phyloP scores from a whole-genome alignment of 2,888 invertebrate species.

The Nymphalis urticae region DNA sequence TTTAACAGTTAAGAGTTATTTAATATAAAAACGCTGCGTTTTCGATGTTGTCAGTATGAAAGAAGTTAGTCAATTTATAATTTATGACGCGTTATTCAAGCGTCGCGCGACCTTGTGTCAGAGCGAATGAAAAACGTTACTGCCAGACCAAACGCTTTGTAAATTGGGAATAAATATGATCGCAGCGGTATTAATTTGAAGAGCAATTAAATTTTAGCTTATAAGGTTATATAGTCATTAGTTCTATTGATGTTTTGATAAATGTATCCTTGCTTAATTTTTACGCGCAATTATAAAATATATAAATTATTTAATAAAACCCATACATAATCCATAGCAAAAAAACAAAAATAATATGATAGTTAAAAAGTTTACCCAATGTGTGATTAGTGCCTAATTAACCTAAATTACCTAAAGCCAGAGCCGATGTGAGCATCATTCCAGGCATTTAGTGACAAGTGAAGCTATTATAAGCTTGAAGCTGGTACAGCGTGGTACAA shows the following conservation, averaged over 20 bases:
- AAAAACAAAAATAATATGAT: too few relatives aligned
- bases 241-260: constrained; percentile 2
- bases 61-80: constrained; percentile 15
- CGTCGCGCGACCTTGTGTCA: constrained; percentile 40
- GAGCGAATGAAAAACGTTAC: constrained; percentile 40
- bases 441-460: too few relatives aligned
- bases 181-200: constrained; percentile 3
- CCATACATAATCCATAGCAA: too few relatives aligned
- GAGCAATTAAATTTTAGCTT: constrained; percentile 11
- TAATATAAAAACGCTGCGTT: constrained; percentile 21
- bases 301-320: background rate
- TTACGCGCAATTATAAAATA: too few relatives aligned
- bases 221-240: background rate
- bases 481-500: too few relatives aligned
- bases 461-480: too few relatives aligned
- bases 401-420: too few relatives aligned
- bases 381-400: too few relatives aligned
- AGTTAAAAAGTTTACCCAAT: too few relatives aligned
- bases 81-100: constrained; percentile 33
- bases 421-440: too few relatives aligned
- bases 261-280: too few relatives aligned
- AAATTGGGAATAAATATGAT: constrained; percentile 30
- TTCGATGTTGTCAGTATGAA: constrained; percentile 17
- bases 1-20: too few relatives aligned
- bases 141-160: constrained; percentile 27